phyloP scores from a whole-genome alignment of 30 jellyfish, hydroid and myxozoan species.

The Aurelia aurita complex sp. Pacific region DNA sequence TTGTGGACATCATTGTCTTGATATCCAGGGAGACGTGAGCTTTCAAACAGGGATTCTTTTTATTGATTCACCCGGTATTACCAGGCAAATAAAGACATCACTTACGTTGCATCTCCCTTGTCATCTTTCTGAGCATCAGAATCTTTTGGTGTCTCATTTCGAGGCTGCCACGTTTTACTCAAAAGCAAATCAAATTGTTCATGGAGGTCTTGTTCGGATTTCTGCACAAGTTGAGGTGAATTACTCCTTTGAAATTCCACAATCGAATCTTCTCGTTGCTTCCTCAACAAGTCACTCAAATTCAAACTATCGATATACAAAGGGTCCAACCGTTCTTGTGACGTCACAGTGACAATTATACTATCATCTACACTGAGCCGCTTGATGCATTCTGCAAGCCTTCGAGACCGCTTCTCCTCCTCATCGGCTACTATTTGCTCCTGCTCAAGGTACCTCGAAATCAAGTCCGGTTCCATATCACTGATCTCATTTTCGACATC shows the following conservation, averaged over 20 bases:
- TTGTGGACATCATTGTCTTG: too few species aligned
- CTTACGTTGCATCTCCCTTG: too few species aligned
- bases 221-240: slow-evolving; percentile 6
- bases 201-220: slow-evolving; percentile 17
- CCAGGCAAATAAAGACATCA: too few species aligned
- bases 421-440: slow-evolving; percentile 49
- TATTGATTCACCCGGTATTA: too few species aligned
- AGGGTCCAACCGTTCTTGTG: slow-evolving; percentile 72
- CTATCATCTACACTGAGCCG: slow-evolving; percentile 54
- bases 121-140: slow-evolving; percentile 22
- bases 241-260: slow-evolving; percentile 46
- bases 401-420: slow-evolving; percentile 46
- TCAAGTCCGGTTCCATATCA: slow-evolving; percentile 63
- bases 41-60: too few species aligned
- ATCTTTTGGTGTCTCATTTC: slow-evolving; percentile 35
- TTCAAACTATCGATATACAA: slow-evolving; percentile 63
- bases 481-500: slow-evolving; percentile 87
- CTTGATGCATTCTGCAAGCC: slow-evolving; percentile 11
- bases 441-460: slow-evolving; percentile 51
- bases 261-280: slow-evolving; percentile 70
- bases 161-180: slow-evolving; percentile 67
- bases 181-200: slow-evolving; percentile 35
- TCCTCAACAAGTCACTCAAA: slow-evolving; percentile 43
- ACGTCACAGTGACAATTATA: slow-evolving; percentile 70
- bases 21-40: too few species aligned